These are phyloP conservation scores for Butorides virescens DNA, from an alignment of 2,113 vertebrate genomes.

Conservation along the genomic window DNA sequence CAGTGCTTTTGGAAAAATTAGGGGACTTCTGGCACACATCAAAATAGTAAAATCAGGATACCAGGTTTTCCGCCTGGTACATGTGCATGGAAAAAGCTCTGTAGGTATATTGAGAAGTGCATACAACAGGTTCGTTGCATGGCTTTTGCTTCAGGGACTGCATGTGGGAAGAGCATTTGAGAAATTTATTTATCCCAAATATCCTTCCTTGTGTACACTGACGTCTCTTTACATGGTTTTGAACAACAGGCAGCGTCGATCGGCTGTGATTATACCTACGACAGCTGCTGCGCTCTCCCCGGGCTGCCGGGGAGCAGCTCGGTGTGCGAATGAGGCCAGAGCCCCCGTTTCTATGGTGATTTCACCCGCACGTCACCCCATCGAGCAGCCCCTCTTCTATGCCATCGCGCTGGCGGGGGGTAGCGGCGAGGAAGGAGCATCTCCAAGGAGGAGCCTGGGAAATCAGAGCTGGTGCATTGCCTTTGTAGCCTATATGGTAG, in stretches of 20 bases:
- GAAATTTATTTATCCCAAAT: neutral
- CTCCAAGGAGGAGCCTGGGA: neutral
- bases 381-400: neutral
- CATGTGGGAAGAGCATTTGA: neutral
- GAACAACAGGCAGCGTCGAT: neutral
- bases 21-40: neutral
- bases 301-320: neutral
- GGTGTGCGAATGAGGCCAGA: neutral
- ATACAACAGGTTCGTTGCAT: neutral
- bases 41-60: neutral
- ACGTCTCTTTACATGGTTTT: neutral
- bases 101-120: neutral
- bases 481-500: neutral
- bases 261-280: neutral
- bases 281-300: neutral
- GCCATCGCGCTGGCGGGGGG: neutral
- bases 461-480: neutral
- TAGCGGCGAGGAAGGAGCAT: neutral
- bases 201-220: neutral
- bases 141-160: neutral
- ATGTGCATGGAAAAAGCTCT: neutral
- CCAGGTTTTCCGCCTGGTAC: neutral
- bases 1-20: neutral
- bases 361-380: neutral
- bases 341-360: conserved; percentile 46